A percentile compares a stretch with the other conserved stretches of the same genome.
Evolutionary conservation across 2,888 invertebrate species (phyloP).

Genomic region (Troilus luridus): DNA sequence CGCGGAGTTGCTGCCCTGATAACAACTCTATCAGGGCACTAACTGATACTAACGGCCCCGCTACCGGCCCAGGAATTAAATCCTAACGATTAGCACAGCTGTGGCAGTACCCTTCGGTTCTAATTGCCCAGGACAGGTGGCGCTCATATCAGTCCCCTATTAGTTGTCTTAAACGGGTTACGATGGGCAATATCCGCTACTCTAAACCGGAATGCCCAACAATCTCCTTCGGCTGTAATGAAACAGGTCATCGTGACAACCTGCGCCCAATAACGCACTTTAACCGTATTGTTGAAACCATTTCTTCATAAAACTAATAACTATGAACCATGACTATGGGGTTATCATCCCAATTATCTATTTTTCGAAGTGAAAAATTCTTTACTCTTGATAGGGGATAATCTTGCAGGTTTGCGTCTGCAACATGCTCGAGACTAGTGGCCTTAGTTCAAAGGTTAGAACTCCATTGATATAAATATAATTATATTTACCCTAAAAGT

Average conservation of each 20-base stretch:
- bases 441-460: too few relatives aligned
- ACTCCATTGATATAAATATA: too few relatives aligned
- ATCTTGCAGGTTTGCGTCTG: too few relatives aligned
- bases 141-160: constrained; percentile 24
- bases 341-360: too few relatives aligned
- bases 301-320: neutral
- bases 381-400: too few relatives aligned
- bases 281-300: neutral
- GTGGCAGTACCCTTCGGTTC: constrained; percentile 6
- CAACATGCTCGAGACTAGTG: too few relatives aligned
- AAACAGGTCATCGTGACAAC: neutral
- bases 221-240: neutral
- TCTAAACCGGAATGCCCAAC: neutral
- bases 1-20: constrained; percentile 22
- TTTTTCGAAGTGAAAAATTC: too few relatives aligned
- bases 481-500: too few relatives aligned
- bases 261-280: neutral
- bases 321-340: too few relatives aligned
- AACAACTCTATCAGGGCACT: constrained; percentile 42
- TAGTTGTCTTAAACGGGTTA: constrained; percentile 38
- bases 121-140: constrained; percentile 42
- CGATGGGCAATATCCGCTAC: constrained; percentile 5
- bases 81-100: constrained; percentile 39
- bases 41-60: constrained; percentile 16
- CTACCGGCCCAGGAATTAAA: constrained; percentile 33